These are phyloP conservation scores for Spodoptera frugiperda DNA, from an alignment of 1,140 invertebrate genomes.

Conservation along the genomic window DNA sequence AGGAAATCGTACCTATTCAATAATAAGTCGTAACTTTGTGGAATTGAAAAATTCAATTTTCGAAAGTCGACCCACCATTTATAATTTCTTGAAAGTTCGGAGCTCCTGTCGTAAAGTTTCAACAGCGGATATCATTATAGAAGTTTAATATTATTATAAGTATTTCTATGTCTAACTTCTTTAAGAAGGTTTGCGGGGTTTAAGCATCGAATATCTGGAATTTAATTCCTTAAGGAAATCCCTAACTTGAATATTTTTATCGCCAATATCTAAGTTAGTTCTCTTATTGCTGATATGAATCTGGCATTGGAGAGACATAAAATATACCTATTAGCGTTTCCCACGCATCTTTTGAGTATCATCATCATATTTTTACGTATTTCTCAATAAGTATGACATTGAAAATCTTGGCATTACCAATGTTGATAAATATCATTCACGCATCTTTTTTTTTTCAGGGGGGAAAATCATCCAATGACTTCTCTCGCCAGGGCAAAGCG, in stretches of 20 bases:
- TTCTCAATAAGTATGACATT: neutral
- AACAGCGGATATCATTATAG: neutral
- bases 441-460: no score
- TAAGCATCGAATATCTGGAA: neutral
- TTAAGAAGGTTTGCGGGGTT: no score
- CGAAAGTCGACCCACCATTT: conserved; percentile 16
- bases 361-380: no score
- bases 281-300: conserved; percentile 1
- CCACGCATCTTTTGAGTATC: no score
- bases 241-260: conserved; percentile 22
- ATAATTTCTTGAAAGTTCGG: conserved; percentile 18
- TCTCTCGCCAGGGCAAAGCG: no score
- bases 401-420: neutral
- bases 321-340: neutral
- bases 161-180: no score
- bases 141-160: neutral
- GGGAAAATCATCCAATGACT: no score
- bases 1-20: conserved; percentile 28
- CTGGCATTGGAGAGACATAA: neutral
- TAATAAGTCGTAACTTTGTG: conserved; percentile 43
- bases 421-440: no score
- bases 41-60: conserved; percentile 41
- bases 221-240: conserved; percentile 9
- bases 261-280: neutral
- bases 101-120: conserved; percentile 1